Percentiles rank a stretch among this genome's conserved stretches.
phyloP scores from a whole-genome alignment of 2,797 vertebrate species.

The Dicrostonyx torquatus region DNA sequence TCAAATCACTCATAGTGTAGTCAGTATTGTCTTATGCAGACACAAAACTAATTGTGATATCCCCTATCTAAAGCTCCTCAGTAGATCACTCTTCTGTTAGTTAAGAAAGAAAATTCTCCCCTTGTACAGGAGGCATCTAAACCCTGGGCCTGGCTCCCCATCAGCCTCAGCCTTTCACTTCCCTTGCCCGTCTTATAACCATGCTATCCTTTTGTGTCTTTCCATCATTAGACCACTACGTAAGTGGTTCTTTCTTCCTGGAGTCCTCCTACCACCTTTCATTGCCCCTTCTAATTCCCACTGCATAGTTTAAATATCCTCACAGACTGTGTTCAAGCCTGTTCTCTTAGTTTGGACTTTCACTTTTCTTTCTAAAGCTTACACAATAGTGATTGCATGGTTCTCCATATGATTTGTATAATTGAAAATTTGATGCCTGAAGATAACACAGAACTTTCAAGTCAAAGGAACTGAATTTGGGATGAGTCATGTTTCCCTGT shows the following conservation, averaged over 20 bases:
- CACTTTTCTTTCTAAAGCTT: constrained; percentile 22
- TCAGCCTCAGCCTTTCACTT: not conserved
- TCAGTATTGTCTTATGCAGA: not conserved
- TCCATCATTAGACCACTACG: not conserved
- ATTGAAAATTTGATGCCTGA: not conserved
- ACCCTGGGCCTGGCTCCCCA: not conserved
- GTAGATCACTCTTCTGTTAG: not conserved
- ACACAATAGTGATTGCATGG: not conserved
- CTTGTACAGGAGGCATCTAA: not conserved
- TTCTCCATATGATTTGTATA: not conserved
- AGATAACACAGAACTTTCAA: constrained; percentile 4
- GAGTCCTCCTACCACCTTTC: not conserved
- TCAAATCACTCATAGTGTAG: not conserved
- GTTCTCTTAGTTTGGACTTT: not conserved
- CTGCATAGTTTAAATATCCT: not conserved
- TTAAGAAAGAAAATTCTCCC: not conserved
- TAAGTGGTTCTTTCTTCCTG: not conserved
- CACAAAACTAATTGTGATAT: not conserved
- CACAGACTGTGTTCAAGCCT: not conserved
- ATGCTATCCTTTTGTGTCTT: constrained; percentile 23
- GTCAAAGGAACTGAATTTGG: constrained; percentile 1
- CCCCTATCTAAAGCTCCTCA: not conserved
- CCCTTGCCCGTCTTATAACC: not conserved
- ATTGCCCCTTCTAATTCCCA: not conserved
- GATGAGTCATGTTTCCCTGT: not conserved